A percentile compares a stretch with the other conserved stretches of the same genome.
These are phyloP conservation scores for Anthopleura xanthogrammica DNA, from an alignment of 92 coral and sea anemone species.

Conservation along the genomic window DNA sequence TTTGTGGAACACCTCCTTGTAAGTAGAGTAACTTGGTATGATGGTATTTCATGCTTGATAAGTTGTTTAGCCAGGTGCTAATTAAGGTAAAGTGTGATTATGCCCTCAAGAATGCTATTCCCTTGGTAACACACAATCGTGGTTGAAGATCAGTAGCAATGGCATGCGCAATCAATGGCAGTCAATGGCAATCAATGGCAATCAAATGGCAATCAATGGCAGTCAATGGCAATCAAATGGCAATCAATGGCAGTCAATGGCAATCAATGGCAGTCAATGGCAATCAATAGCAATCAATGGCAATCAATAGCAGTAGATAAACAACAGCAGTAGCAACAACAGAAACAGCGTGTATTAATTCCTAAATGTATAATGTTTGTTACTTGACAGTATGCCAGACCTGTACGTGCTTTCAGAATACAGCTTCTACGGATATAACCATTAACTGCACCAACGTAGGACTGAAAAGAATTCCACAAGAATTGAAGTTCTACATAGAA, in stretches of 20 bases:
- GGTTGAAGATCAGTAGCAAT: no score
- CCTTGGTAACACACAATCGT: no score
- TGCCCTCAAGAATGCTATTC: no score
- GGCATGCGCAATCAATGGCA: no score
- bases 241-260: no score
- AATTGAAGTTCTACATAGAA: neutral
- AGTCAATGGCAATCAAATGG: no score
- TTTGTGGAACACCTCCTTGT: neutral
- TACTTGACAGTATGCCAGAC: neutral
- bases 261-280: no score
- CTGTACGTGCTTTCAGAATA: neutral
- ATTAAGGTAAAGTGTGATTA: no score
- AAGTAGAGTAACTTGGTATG: neutral
- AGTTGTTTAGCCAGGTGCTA: neutral
- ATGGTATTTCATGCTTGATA: neutral
- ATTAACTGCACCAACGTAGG: neutral
- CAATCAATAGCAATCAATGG: neutral
- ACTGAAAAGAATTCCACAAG: neutral
- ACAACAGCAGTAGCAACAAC: neutral
- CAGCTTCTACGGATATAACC: neutral
- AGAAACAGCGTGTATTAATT: neutral
- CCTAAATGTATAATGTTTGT: neutral
- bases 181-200: no score
- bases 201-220: no score
- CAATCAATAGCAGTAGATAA: neutral